Percentiles rank a stretch among this genome's conserved stretches.
phyloP scores from a whole-genome alignment of 2,797 vertebrate species.

The Paramormyrops hopkinsi region DNA sequence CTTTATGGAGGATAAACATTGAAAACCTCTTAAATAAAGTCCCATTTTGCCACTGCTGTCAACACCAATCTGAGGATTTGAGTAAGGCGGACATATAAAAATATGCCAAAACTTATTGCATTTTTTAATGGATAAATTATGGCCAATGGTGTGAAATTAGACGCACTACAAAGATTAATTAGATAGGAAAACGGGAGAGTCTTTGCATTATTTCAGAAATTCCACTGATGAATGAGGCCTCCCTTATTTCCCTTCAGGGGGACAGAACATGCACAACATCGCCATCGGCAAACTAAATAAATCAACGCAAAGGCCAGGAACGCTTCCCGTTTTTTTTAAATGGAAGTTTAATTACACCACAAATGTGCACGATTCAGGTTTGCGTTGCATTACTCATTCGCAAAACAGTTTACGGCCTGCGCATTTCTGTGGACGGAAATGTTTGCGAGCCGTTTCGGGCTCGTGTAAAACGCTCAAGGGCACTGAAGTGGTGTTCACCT shows the following conservation, averaged over 20 bases:
- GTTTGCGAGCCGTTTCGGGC: not conserved
- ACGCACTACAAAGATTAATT: not conserved
- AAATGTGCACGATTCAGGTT: not conserved
- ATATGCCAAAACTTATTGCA: not conserved
- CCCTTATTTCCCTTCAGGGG: constrained; percentile 55
- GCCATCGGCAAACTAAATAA: constrained; percentile 71
- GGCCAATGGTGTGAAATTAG: not conserved
- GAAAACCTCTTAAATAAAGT: not conserved
- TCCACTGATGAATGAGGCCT: constrained; percentile 59
- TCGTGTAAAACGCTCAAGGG: not conserved
- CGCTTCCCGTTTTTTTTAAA: constrained; percentile 55
- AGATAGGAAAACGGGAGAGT: not conserved
- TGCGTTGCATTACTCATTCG: not conserved
- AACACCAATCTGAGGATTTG: not conserved
- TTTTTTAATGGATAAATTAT: not conserved
- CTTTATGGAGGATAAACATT: not conserved
- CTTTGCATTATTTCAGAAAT: constrained; percentile 29
- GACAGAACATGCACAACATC: constrained; percentile 77
- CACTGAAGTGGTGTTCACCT: not conserved
- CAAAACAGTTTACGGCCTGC: not conserved
- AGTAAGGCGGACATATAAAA: not conserved
- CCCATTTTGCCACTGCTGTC: not conserved
- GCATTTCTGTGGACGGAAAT: not conserved
- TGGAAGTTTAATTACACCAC: constrained; percentile 71
- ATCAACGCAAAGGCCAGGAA: constrained; percentile 64